Percentiles rank a stretch among this genome's conserved stretches.
These are phyloP conservation scores for Podarcis cretensis DNA, from an alignment of 2,113 vertebrate species.

Conservation along the genomic window DNA sequence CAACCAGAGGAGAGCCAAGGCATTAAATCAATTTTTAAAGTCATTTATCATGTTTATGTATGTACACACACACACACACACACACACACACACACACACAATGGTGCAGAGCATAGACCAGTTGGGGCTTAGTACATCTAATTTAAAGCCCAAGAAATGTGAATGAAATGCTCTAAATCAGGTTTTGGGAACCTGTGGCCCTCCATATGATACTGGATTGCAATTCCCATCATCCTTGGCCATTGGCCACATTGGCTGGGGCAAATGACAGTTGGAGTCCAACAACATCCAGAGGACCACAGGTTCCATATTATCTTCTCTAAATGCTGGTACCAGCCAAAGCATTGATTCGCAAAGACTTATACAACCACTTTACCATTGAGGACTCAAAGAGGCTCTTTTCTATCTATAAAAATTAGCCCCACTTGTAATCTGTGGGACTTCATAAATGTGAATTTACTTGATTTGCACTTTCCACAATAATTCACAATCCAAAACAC, in stretches of 20 bases:
- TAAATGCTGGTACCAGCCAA: not conserved
- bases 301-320: not conserved
- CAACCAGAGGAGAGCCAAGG: constrained; percentile 19
- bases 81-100: not conserved
- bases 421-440: not conserved
- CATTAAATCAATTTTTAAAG: constrained; percentile 49
- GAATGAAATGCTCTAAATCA: not conserved
- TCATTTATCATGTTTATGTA: not conserved
- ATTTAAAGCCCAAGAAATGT: not conserved
- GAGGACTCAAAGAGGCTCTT: too few species aligned
- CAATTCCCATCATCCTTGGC: too few species aligned
- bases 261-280: not conserved
- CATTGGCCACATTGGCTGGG: not conserved
- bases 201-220: too few species aligned
- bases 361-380: not conserved
- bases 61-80: too few species aligned
- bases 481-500: too few species aligned
- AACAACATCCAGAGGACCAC: not conserved
- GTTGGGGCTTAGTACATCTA: not conserved
- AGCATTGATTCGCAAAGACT: not conserved
- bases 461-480: too few species aligned
- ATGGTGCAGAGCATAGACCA: not conserved
- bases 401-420: not conserved
- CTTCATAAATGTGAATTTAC: too few species aligned
- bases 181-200: not conserved